Conservation (phyloP, 2,113 vertebrate species). For the Cochlearius cochlearius region DNA sequence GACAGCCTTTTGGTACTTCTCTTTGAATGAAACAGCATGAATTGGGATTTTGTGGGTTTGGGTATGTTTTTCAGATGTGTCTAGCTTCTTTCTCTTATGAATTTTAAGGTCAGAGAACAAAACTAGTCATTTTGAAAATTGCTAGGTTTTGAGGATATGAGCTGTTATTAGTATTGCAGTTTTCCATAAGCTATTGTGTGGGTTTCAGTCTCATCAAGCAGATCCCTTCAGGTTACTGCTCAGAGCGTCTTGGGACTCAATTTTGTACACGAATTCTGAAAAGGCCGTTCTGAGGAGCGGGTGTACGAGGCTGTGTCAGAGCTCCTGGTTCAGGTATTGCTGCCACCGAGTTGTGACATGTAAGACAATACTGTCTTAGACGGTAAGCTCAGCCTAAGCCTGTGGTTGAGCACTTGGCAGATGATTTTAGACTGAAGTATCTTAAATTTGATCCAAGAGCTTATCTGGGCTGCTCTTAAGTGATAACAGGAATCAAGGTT, state of each 20-base stretch:
- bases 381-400: neutral
- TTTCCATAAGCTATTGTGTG: neutral
- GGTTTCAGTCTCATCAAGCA: neutral
- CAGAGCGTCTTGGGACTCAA: neutral
- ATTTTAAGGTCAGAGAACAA: conserved; percentile 14
- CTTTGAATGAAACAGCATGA: neutral
- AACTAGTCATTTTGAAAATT: neutral
- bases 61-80: neutral
- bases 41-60: neutral
- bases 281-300: neutral
- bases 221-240: neutral
- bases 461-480: neutral
- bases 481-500: neutral
- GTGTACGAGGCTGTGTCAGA: neutral
- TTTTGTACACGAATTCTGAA: neutral
- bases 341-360: neutral
- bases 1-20: neutral
- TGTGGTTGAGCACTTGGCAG: neutral
- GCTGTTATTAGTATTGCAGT: neutral
- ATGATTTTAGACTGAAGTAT: neutral
- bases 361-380: neutral
- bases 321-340: neutral
- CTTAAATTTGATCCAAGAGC: neutral
- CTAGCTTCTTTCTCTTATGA: neutral
- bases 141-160: neutral